Conservation (phyloP, 2,113 vertebrate genomes). For the Neotragus pygmaeus region DNA sequence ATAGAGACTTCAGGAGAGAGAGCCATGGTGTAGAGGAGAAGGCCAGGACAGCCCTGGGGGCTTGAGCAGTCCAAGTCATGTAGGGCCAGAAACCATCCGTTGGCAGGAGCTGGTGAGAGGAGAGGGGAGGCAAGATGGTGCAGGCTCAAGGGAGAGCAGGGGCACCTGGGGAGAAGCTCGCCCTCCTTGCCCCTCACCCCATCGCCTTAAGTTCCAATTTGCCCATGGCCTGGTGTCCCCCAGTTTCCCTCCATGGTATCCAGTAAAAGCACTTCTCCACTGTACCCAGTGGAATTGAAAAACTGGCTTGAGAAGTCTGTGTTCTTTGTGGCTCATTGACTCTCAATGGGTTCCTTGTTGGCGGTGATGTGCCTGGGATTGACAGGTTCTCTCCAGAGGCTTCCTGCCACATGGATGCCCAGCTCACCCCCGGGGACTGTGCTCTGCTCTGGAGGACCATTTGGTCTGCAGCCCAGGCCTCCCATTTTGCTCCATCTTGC, state of each 20-base stretch:
- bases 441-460: background rate
- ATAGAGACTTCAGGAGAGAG: background rate
- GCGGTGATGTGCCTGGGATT: background rate
- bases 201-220: background rate
- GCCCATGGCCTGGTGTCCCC: no score
- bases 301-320: background rate
- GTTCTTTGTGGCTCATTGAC: background rate
- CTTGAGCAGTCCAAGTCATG: rapidly evolving
- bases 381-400: background rate
- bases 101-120: background rate
- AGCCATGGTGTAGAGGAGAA: background rate
- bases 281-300: background rate
- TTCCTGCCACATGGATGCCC: rapidly evolving
- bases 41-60: rapidly evolving
- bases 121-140: background rate
- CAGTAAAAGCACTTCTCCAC: background rate
- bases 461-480: background rate
- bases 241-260: background rate
- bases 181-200: background rate
- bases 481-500: background rate
- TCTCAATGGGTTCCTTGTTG: background rate
- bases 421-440: rapidly evolving
- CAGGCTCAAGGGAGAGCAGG: background rate
- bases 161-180: background rate
- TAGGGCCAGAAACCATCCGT: background rate